Conservation (phyloP, 2,888 invertebrate genomes). For the Archips xylosteana region DNA sequence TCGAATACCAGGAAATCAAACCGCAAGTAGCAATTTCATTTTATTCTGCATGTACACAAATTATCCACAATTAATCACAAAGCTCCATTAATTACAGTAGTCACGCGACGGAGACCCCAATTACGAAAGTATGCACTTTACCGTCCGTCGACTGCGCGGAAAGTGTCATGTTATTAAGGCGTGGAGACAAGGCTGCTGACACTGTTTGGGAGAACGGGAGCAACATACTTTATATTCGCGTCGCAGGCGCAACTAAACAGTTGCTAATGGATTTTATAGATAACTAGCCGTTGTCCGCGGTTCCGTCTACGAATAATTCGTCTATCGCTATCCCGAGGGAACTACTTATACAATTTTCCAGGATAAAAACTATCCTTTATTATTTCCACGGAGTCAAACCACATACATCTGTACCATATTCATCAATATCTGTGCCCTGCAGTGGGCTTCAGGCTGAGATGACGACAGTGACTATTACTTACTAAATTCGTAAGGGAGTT, state of each 20-base stretch:
- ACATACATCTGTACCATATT: no score
- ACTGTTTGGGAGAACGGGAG: slow-evolving; percentile 19
- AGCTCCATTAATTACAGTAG: slow-evolving; percentile 28
- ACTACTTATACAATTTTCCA: no score
- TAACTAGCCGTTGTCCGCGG: not conserved
- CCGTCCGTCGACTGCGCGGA: slow-evolving; percentile 5
- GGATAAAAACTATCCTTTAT: no score
- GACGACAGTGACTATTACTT: no score
- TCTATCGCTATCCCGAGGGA: no score
- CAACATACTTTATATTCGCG: slow-evolving; percentile 13
- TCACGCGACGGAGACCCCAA: slow-evolving; percentile 24
- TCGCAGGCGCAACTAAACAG: slow-evolving; percentile 1
- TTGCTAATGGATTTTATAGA: not conserved
- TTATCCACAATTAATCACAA: slow-evolving; percentile 34
- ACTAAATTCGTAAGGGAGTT: no score
- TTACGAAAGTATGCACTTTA: slow-evolving; percentile 32
- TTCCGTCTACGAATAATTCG: no score
- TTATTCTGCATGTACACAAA: slow-evolving; percentile 17
- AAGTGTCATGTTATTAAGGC: slow-evolving; percentile 30
- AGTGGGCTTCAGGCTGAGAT: no score
- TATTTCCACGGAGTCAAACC: no score
- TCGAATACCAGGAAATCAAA: not conserved
- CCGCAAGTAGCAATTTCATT: slow-evolving; percentile 13
- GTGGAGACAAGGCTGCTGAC: slow-evolving; percentile 13
- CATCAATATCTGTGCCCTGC: no score